A percentile compares a stretch with the other conserved stretches of the same genome.
Evolutionary conservation across 92 coral and sea anemone species (phyloP).

Genomic region (Epizoanthus ramosus): DNA sequence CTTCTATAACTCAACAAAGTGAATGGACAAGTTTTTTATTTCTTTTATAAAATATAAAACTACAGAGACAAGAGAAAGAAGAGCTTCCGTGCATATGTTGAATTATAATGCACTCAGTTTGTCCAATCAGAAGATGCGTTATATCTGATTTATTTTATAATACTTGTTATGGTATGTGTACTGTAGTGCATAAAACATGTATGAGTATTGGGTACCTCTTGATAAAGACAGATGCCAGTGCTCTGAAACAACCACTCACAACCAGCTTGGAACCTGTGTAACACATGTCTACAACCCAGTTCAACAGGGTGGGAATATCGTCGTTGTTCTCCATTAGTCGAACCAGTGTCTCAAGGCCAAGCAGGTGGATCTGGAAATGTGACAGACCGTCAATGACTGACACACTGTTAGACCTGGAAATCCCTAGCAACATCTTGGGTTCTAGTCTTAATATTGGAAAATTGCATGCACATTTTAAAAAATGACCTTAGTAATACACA

Average conservation of each 20-base stretch:
- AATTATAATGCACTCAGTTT: too few species aligned
- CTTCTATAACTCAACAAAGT: too few species aligned
- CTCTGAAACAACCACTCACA: conserved; percentile 94
- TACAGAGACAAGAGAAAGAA: too few species aligned
- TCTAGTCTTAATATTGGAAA: neutral
- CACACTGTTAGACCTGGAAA: neutral
- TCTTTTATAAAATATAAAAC: too few species aligned
- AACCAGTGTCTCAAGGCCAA: conserved; percentile 87
- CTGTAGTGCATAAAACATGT: neutral
- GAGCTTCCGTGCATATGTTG: too few species aligned
- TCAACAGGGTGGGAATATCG: conserved; percentile 82
- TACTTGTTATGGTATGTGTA: too few species aligned
- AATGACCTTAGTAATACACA: too few species aligned
- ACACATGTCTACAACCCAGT: conserved; percentile 98
- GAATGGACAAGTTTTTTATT: too few species aligned
- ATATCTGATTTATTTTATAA: too few species aligned
- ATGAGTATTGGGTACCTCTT: conserved; percentile 55
- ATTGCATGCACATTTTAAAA: too few species aligned
- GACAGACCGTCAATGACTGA: neutral
- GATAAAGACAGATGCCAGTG: conserved; percentile 86
- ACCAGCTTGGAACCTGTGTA: conserved; percentile 89
- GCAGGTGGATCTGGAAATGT: conserved; percentile 73
- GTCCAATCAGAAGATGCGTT: too few species aligned
- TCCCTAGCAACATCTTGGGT: neutral
- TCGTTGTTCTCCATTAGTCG: conserved; percentile 86